These are phyloP conservation scores for Dryadula phaetusa DNA, from an alignment of 2,888 invertebrate species.

Conservation along the genomic window DNA sequence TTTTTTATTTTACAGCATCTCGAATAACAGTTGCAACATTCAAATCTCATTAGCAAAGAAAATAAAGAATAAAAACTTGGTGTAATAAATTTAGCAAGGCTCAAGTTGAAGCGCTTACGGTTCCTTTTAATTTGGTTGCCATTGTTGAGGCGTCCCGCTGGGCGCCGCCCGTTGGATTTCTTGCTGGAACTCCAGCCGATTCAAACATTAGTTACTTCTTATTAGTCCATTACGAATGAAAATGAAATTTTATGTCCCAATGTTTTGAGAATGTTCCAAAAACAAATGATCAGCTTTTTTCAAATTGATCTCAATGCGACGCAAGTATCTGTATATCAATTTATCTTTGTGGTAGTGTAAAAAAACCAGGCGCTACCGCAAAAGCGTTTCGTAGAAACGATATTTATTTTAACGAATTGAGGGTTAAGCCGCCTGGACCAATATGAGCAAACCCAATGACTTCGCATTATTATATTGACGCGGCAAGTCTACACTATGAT, in stretches of 20 bases:
- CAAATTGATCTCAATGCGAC: conserved; percentile 46
- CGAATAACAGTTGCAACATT: conserved; percentile 77
- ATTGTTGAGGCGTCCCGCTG: conserved; percentile 81
- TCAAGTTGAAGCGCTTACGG: conserved; percentile 82
- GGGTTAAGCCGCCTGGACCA: conserved; percentile 60
- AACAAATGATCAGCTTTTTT: conserved; percentile 23
- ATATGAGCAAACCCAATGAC: conserved; percentile 71
- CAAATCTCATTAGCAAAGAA: conserved; percentile 81
- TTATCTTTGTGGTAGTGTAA: conserved; percentile 59
- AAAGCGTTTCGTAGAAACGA: conserved; percentile 65
- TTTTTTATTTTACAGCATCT: conserved; percentile 67
- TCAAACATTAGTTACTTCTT: conserved; percentile 77
- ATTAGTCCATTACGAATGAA: conserved; percentile 76
- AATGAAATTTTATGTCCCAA: conserved; percentile 64
- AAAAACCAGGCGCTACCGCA: conserved; percentile 61
- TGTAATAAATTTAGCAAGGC: conserved; percentile 83
- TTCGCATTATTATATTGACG: conserved; percentile 65
- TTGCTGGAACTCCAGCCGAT: conserved; percentile 80
- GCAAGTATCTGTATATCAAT: conserved; percentile 68
- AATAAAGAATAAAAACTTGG: conserved; percentile 77
- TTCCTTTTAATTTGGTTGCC: conserved; percentile 83
- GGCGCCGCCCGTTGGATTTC: conserved; percentile 74
- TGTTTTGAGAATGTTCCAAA: conserved; percentile 27
- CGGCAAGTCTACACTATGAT: conserved; percentile 60
- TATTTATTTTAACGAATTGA: conserved; percentile 77